Base-by-base conservation (phyloP, 2,888 invertebrate genomes). In the Operophtera brumata region DNA sequence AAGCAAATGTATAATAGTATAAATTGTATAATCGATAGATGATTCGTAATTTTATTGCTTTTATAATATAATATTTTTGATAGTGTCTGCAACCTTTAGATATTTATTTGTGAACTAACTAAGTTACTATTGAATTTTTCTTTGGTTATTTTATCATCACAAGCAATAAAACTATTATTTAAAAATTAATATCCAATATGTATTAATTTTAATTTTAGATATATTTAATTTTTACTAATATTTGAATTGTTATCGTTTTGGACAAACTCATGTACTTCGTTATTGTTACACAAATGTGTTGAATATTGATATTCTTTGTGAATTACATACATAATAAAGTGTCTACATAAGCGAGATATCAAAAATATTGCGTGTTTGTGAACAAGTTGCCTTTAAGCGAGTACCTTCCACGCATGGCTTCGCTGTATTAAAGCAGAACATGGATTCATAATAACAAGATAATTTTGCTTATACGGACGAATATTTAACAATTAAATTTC, bases 311-410 rank as follows among this genome's bases (percentile, higher is more conserved):
- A 25, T 25, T 12, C 10, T 25, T 9, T 2, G 8, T n/a, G 25
- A 26, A 56, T 58, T 52, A 59, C 53, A 60, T 56, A 39, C 53
- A 56, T 52, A 55, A 48, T 43, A 36, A 35, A 30, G 5, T 30
- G 7, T 30, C 2, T 30, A 30, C 30, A 7, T 30, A 30, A 9
- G 8, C 8, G 30, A 30, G 8, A 44, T 20, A 20, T 20, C 2
- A 11, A 53, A 42, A 44, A 43, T 52, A 46, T 44, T 32, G 49
- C 60, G 53, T 67, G 62, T 64, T 9, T 60, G 59, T 64, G 62
- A 75, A 77, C 74, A 67, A 75, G 78, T 77, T 80, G 82, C 81
- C 82, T 81, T 80, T 74, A 78, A 80, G 79, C 71, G 58, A 72
- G 72, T 78, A 76, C 40, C 20, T 20, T 3, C 4, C 7, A 30